Base-by-base conservation (phyloP, 2,888 invertebrate genomes). In the Sceliomorpha sp. region DNA sequence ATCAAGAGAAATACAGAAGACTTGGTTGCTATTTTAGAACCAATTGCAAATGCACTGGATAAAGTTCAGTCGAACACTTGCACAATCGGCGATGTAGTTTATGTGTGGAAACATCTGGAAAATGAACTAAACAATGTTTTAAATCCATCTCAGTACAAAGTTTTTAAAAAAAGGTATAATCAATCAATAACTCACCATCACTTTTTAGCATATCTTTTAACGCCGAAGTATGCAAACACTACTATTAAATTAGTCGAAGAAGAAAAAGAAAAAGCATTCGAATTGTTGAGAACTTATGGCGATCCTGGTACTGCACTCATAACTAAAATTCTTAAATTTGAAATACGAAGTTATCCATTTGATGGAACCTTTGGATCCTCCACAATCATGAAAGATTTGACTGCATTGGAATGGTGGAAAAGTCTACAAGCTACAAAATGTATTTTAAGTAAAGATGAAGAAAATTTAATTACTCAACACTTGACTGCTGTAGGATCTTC, bases 1-100 rank as follows among this genome's bases (percentile, higher is more conserved):
- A 45, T 45, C 10, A 45, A 45, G 15, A 14, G 44, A 29, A 56
- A 56, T 14, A 37, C 37, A 12, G 14, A 44, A 45, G 37, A 56
- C 37, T 10, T 56, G 9, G 8, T 56, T 17, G 37, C 17, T 12
- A 44, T 56, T 36, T 29, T 45, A 14, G 29, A 56, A 44, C 56
- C 56, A 2, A 44, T 56, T 8, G 31, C 45, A 1, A 17, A 15
- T 9, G 55, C 55, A 6, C 17, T 34, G 7, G 44, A 12, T 9
- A 7, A 45, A 56, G 14, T 45, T 27, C 34, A 56, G 36, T 6
- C 45, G 7, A 13, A 26, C n/a, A 13, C 45, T 8, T 56, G 45
- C 14, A 17, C 10, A 1, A 37, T 56, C 27, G 27, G 1, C 9
- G 56, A 56, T 17, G 45, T 37, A 17, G 56, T 56, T 1, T 10